Evolutionary conservation across 2,888 invertebrate species (phyloP).

Genomic region (Cheilosia urbana): DNA sequence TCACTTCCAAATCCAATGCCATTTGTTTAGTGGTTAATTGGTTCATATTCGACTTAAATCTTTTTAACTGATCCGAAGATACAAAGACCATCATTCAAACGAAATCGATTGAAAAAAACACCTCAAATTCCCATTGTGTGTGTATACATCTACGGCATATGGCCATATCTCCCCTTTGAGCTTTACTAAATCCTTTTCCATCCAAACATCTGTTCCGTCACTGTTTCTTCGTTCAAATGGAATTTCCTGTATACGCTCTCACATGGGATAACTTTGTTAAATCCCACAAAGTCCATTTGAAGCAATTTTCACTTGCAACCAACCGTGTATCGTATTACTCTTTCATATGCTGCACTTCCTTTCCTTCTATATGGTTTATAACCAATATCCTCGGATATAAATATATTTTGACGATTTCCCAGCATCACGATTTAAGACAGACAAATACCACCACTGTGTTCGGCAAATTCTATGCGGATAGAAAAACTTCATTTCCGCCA

Average conservation of each 20-base stretch:
- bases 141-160: background rate
- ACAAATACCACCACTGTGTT: constrained; percentile 50
- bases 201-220: constrained; percentile 13
- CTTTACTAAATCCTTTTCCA: constrained; percentile 3
- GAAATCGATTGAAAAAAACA: background rate
- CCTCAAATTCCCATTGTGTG: background rate
- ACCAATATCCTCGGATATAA: constrained; percentile 58
- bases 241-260: constrained; percentile 5
- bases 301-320: constrained; percentile 47
- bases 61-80: too few species aligned
- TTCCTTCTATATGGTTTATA: constrained; percentile 13
- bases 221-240: constrained; percentile 11
- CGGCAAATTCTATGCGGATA: background rate
- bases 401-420: constrained; percentile 50
- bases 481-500: constrained; percentile 63
- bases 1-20: too few species aligned
- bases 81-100: too few species aligned
- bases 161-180: background rate
- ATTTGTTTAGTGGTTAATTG: too few species aligned
- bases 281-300: constrained; percentile 48
- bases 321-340: constrained; percentile 37
- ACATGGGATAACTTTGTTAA: constrained; percentile 37
- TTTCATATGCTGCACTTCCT: constrained; percentile 39
- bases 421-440: constrained; percentile 46
- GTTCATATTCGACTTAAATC: too few species aligned